Evolutionary conservation across 2,113 vertebrate genomes (phyloP).

Genomic region (Tetraodon nigroviridis): DNA sequence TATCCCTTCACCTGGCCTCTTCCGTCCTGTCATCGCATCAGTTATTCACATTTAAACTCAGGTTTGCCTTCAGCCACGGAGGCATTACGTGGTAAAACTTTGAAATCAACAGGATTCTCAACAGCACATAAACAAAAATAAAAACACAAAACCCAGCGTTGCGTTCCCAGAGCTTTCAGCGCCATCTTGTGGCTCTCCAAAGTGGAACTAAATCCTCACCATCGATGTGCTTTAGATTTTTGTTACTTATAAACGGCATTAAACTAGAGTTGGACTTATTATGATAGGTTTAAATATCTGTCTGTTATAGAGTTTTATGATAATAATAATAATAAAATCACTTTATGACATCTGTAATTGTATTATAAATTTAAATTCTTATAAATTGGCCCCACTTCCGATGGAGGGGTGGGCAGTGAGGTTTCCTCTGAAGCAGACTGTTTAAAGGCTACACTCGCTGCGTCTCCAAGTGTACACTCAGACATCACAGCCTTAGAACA

Average conservation of each 20-base stretch:
- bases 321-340: no score
- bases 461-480: background rate
- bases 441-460: background rate
- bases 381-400: no score
- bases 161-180: conserved; percentile 11
- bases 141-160: no score
- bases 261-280: no score
- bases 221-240: background rate
- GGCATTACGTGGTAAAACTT: no score
- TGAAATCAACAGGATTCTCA: no score
- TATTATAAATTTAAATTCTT: no score
- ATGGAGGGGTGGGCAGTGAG: background rate
- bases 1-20: background rate
- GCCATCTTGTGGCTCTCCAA: background rate
- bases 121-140: no score
- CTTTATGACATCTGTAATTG: no score
- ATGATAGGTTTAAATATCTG: no score
- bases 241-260: background rate
- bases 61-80: background rate
- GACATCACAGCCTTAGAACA: conserved; percentile 1
- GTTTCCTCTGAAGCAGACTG: conserved; percentile 16
- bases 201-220: background rate
- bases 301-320: no score
- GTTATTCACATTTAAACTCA: background rate
- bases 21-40: no score